phyloP scores from a whole-genome alignment of 2,113 vertebrate species.

The Tauraco erythrolophus region DNA sequence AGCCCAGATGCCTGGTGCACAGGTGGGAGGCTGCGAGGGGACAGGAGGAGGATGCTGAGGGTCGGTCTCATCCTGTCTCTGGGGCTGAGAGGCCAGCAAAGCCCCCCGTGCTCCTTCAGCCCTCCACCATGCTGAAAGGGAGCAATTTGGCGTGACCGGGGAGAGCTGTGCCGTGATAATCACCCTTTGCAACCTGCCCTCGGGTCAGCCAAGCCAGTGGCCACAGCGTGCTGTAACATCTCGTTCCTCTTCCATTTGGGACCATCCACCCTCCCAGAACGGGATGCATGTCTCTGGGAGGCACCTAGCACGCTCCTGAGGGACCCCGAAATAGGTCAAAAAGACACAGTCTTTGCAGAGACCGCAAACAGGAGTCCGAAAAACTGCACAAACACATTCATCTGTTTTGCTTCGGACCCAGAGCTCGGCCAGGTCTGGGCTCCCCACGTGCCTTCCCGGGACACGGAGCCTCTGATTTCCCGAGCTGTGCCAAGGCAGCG shows the following conservation, averaged over 20 bases:
- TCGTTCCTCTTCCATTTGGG: not conserved
- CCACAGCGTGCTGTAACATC: accelerated
- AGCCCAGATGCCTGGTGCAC: accelerated
- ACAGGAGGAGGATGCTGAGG: not conserved
- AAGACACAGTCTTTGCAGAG: not conserved
- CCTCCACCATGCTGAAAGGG: not conserved
- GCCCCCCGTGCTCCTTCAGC: accelerated
- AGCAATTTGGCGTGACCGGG: accelerated
- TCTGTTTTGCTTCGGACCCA: accelerated
- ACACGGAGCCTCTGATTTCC: not conserved
- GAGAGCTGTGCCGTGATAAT: accelerated
- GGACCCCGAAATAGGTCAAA: not conserved
- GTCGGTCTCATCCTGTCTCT: accelerated
- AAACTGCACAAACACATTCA: accelerated
- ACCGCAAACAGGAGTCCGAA: not conserved
- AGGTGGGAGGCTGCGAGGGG: not conserved
- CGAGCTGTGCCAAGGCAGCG: not conserved
- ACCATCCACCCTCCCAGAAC: not conserved
- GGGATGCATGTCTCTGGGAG: not conserved
- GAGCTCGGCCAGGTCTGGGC: accelerated
- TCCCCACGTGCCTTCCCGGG: accelerated
- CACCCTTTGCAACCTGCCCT: accelerated
- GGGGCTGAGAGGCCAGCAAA: not conserved
- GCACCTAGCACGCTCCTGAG: not conserved
- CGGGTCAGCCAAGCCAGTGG: not conserved